Evolutionary conservation across 1,140 invertebrate genomes (phyloP), one percentile per base, ranked within the genome.

Genomic region (Ooceraea biroi): DNA sequence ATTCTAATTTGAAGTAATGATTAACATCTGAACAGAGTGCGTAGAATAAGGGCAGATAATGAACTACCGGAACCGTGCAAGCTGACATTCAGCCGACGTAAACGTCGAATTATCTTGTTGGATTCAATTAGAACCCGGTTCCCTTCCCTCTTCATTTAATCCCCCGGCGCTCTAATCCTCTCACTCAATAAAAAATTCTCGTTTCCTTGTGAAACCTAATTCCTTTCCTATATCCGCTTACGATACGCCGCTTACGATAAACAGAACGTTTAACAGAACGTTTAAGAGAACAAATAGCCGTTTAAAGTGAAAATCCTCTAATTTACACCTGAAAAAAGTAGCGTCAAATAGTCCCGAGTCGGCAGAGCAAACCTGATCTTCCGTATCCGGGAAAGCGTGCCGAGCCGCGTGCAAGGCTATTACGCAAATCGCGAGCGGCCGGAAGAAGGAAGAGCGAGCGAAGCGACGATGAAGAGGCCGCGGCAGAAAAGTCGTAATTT

Each of bases 401-500:
- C 61, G 83, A 25, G 30, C 57, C 10, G 46, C 61, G 60, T 57
- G 69, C 14, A 50, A 69, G 17, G 11, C 4, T 57, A 41, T 82
- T 73, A 57, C 69, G 50, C 14, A 69, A 52, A 80, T 80, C 60
- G 46, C 8, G 19, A 50, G 19, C 14, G 55, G 60, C n/a, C 50
- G 71, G 22, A 46, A 48, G 10, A 22, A 57, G 44, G 41, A n/a
- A 27, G 74, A 30, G 19, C 19, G 52, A 36, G 41, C 7, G 19
- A 44, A 48, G 41, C 0, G 55, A 36, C 58, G 30, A 65, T 48
- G 61, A 22, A 44, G 57, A 55, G 48, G 61, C 17, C 27, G 19
- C 14, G 41, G 50, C 30, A 61, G 74, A 71, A 69, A 58, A 80
- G 3, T 22, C 7, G 73, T 78, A 82, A 89, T 86, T 89, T 82